phyloP scores from a whole-genome alignment of 2,113 vertebrate genomes.

The Pseudolaguvia tuberculata region DNA sequence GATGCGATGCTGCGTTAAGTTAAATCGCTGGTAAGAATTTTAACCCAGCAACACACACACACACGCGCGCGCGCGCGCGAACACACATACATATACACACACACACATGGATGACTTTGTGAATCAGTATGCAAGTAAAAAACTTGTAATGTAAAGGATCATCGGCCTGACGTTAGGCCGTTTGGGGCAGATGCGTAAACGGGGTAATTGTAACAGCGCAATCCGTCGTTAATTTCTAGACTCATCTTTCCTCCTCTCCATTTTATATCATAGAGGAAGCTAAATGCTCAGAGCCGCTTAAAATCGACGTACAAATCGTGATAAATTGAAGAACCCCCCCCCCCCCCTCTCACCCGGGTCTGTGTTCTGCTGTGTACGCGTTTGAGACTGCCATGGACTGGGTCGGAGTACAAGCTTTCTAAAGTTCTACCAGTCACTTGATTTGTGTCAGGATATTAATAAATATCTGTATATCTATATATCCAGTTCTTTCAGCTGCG shows the following conservation, averaged over 20 bases:
- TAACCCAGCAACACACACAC: background rate
- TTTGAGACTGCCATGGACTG: too few relatives aligned
- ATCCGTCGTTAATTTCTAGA: background rate
- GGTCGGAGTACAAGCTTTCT: too few relatives aligned
- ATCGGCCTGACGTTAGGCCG: background rate
- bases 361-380: too few relatives aligned
- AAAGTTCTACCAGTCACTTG: too few relatives aligned
- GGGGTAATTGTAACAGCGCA: background rate
- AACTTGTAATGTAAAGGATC: background rate
- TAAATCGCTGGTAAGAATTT: background rate
- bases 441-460: too few relatives aligned
- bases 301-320: background rate
- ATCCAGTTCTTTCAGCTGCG: too few relatives aligned
- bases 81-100: too few relatives aligned
- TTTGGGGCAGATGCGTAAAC: background rate
- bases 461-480: too few relatives aligned
- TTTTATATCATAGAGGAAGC: background rate
- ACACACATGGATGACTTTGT: too few relatives aligned
- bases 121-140: background rate
- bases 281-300: background rate
- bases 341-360: too few relatives aligned
- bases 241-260: background rate
- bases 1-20: conserved; percentile 22
- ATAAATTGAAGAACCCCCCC: too few relatives aligned
- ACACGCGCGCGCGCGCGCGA: too few relatives aligned